These are phyloP conservation scores for Petrocephalus microphthalmus DNA, from an alignment of 2,113 vertebrate species.

Conservation along the genomic window DNA sequence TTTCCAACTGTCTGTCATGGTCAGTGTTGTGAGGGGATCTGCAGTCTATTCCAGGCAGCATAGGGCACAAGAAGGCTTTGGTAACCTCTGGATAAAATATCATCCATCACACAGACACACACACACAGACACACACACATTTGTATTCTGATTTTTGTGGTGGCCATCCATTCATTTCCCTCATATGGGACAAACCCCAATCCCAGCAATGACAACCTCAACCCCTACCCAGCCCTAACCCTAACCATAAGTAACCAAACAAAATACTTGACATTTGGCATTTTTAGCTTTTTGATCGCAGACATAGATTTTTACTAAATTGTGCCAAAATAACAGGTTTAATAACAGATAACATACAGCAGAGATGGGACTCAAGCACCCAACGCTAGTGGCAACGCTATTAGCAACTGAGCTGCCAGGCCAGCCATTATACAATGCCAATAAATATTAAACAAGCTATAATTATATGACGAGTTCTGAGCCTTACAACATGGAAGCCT, in stretches of 20 bases:
- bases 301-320: too few species aligned
- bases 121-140: background rate
- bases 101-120: background rate
- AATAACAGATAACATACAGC: too few species aligned
- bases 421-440: background rate
- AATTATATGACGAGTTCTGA: background rate
- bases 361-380: background rate
- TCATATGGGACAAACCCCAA: too few species aligned
- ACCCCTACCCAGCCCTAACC: too few species aligned
- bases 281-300: too few species aligned
- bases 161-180: too few species aligned
- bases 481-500: background rate
- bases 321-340: too few species aligned
- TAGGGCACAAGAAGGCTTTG: background rate
- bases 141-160: too few species aligned
- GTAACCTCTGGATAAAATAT: background rate
- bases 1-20: background rate
- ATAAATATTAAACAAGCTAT: background rate
- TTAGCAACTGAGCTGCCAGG: background rate
- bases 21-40: background rate
- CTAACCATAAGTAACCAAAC: too few species aligned
- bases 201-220: too few species aligned
- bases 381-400: background rate
- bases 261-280: too few species aligned
- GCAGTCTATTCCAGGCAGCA: background rate